Conservation (phyloP, 2,888 invertebrate species). For the Pinctada fucata region DNA sequence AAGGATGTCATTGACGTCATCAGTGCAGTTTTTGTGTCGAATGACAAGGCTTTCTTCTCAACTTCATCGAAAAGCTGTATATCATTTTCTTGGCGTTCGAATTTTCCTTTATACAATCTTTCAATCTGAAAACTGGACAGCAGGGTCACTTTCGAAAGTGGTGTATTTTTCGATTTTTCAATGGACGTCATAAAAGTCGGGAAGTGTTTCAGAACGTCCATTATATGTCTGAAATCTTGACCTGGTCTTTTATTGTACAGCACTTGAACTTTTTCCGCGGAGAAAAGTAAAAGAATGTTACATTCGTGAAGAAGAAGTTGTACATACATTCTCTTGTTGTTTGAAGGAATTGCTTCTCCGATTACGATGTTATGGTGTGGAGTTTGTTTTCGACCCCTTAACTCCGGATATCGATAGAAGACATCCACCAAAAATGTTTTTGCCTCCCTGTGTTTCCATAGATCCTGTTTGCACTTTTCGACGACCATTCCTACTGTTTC, state of each 20-base stretch:
- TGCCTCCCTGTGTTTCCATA: constrained; percentile 37
- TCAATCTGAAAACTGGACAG: constrained; percentile 50
- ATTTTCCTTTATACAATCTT: constrained; percentile 37
- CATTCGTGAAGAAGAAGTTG: constrained; percentile 47
- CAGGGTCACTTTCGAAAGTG: constrained; percentile 46
- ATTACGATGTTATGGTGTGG: constrained; percentile 60
- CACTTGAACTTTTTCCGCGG: constrained; percentile 35
- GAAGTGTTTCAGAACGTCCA: constrained; percentile 55
- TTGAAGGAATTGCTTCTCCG: constrained; percentile 23
- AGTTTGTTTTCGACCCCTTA: constrained; percentile 47
- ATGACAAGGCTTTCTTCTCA: constrained; percentile 39
- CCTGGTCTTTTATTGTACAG: constrained; percentile 52
- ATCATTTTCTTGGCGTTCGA: not conserved
- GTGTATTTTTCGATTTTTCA: constrained; percentile 5
- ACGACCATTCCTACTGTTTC: constrained; percentile 30
- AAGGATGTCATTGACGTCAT: constrained; percentile 42
- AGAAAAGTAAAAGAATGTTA: constrained; percentile 53
- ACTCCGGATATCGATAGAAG: constrained; percentile 55
- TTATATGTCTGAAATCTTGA: constrained; percentile 51
- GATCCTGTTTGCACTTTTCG: constrained; percentile 33
- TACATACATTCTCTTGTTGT: not conserved
- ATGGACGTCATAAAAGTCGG: constrained; percentile 54
- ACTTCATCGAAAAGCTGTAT: constrained; percentile 36
- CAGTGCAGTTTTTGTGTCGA: constrained; percentile 48
- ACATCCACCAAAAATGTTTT: constrained; percentile 54